These are phyloP conservation scores for Cephalopterus ornatus DNA, from an alignment of 2,113 vertebrate genomes.

Conservation along the genomic window DNA sequence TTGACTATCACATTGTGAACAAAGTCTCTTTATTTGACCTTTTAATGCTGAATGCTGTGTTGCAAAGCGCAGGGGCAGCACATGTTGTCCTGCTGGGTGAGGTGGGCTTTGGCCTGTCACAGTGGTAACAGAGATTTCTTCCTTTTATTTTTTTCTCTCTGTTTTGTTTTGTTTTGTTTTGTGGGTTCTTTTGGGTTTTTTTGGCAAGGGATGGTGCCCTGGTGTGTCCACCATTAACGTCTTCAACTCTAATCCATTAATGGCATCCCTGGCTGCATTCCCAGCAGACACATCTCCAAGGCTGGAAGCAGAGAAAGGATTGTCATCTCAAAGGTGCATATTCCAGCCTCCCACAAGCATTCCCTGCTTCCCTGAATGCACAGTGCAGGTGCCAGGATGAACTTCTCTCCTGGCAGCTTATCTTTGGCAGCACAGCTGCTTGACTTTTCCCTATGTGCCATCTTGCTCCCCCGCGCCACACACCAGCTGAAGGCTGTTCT, in stretches of 20 bases:
- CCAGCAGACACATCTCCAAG: not conserved
- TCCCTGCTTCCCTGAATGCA: not conserved
- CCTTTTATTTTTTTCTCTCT: not conserved
- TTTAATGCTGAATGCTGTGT: not conserved
- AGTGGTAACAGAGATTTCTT: not conserved
- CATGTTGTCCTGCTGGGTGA: not conserved
- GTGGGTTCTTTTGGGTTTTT: not conserved
- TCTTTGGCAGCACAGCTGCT: not conserved
- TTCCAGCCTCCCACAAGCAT: not conserved
- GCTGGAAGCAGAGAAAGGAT: not conserved
- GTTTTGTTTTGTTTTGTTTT: not conserved
- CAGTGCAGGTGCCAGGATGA: not conserved
- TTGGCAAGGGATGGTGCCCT: not conserved
- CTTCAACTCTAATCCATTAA: not conserved
- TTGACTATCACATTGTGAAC: not conserved
- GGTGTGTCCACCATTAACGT: not conserved
- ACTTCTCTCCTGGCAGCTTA: not conserved
- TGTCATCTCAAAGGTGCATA: not conserved
- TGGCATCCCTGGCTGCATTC: not conserved
- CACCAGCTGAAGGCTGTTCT: not conserved
- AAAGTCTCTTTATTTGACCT: not conserved
- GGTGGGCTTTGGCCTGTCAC: not conserved
- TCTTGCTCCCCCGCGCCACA: fast-evolving
- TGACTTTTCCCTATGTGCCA: not conserved
- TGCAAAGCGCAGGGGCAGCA: not conserved